Evolutionary conservation across 2,888 invertebrate species (phyloP), one percentile per base, ranked within the genome.

Genomic region (Napeogenes sylphis): DNA sequence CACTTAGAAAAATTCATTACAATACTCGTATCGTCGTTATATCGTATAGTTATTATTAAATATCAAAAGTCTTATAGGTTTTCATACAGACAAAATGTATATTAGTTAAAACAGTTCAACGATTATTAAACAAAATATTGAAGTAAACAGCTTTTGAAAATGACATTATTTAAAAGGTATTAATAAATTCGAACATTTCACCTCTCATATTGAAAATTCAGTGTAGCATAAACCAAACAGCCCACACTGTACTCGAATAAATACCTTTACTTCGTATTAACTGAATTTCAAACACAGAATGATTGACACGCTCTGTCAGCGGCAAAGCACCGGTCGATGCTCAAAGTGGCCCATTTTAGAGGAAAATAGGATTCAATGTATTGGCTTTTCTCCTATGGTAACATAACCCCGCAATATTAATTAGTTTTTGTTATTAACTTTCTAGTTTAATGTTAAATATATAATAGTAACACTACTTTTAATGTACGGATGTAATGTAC

Each of bases 241-340:
- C 30, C 30, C 51, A 8, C 10, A 30, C 51, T 3, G 4, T 51
- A 30, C 30, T 47, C 12, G 51, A 30, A 8, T 51, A 51, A 51
- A 51, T 51, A 51, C 51, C 51, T 51, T 30, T 21, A 51, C 8
- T 10, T 14, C 62, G 60, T 65, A 64, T 64, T 64, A 64, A 61
- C 59, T 61, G 58, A 58, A 63, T 67, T 64, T 67, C 61, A 62
- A 58, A 63, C 58, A 42, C 60, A 13, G 46, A 13, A 59, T 65
- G 65, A 67, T 61, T 67, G 67, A 67, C 65, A 58, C 55, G 12
- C 33, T 45, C 61, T 67, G 67, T 63, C 67, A 65, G 33, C 65
- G 53, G 46, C 65, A 67, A 55, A 55, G 63, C 62, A 45, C 54
- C 62, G 60, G 58, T 63, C 62, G 59, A 59, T 63, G 51, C 45